Conservation (phyloP, 2,113 vertebrate genomes). For the Empidonax traillii region DNA sequence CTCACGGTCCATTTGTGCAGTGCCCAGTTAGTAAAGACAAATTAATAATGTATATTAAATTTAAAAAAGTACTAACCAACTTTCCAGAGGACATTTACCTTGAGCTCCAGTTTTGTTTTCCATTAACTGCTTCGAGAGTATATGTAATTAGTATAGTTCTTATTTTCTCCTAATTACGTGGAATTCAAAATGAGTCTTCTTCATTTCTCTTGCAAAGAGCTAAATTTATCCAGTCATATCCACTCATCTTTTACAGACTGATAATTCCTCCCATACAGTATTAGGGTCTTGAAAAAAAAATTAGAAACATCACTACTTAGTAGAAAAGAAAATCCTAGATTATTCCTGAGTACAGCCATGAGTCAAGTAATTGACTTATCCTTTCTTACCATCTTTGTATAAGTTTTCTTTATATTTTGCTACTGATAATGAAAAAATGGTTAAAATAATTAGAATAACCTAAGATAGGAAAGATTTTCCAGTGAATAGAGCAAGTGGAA, state of each 20-base stretch:
- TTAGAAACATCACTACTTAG: neutral
- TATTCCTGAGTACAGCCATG: neutral
- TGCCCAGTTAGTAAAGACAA: neutral
- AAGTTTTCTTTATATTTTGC: neutral
- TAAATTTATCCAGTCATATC: neutral
- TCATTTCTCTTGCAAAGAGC: neutral
- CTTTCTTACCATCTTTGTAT: neutral
- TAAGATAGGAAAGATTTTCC: neutral
- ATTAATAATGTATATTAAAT: neutral
- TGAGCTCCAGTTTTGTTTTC: neutral
- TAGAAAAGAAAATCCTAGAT: constrained; percentile 29
- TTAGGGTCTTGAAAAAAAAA: neutral
- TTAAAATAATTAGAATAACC: neutral
- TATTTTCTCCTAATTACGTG: neutral
- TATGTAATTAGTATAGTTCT: neutral
- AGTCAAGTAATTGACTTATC: neutral
- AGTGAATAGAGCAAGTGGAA: neutral
- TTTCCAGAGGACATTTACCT: neutral
- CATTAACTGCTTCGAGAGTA: neutral
- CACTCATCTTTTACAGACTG: neutral
- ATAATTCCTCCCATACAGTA: neutral
- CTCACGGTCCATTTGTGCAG: accelerated
- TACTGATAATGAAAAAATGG: neutral
- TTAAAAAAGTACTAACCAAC: neutral
- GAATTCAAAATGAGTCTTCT: neutral